phyloP scores from a whole-genome alignment of 53 echinoderm and acorn worm species.

The Actinopyga echinites region DNA sequence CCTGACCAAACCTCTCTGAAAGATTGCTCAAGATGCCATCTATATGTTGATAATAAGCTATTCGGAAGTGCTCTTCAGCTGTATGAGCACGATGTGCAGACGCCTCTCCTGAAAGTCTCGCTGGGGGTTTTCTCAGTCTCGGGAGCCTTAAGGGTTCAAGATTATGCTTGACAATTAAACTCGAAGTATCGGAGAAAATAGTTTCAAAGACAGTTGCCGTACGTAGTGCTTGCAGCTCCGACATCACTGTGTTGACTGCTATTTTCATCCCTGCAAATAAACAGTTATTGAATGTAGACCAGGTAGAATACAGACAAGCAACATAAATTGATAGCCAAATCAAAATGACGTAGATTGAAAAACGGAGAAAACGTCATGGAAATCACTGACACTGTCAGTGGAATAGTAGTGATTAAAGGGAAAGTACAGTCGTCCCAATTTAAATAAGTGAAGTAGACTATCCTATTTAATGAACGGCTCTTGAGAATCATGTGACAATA shows the following conservation, averaged over 20 bases:
- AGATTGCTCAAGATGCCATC: constrained; percentile 51
- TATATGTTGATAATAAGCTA: constrained; percentile 17
- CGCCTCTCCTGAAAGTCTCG: constrained; percentile 42
- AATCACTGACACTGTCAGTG: neutral
- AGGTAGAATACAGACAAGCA: too few species aligned
- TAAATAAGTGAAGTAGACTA: too few species aligned
- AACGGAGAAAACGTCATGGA: too few species aligned
- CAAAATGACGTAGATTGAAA: too few species aligned
- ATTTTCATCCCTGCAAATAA: constrained; percentile 27
- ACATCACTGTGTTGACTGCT: constrained; percentile 17
- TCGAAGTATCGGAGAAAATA: constrained; percentile 38
- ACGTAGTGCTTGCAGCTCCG: constrained; percentile 35
- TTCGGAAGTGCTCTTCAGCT: constrained; percentile 53
- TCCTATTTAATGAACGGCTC: too few species aligned
- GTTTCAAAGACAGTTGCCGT: constrained; percentile 28
- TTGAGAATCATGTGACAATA: too few species aligned
- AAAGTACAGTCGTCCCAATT: too few species aligned
- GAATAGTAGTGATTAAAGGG: too few species aligned
- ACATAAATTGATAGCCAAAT: too few species aligned
- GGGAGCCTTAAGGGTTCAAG: constrained; percentile 51
- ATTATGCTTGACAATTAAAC: constrained; percentile 21
- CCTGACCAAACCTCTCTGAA: constrained; percentile 13
- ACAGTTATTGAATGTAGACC: neutral
- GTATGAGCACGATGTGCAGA: neutral
- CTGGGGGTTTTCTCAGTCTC: constrained; percentile 47